Conservation (phyloP, 2,113 vertebrate species). For the Motacilla tschutschensis region DNA sequence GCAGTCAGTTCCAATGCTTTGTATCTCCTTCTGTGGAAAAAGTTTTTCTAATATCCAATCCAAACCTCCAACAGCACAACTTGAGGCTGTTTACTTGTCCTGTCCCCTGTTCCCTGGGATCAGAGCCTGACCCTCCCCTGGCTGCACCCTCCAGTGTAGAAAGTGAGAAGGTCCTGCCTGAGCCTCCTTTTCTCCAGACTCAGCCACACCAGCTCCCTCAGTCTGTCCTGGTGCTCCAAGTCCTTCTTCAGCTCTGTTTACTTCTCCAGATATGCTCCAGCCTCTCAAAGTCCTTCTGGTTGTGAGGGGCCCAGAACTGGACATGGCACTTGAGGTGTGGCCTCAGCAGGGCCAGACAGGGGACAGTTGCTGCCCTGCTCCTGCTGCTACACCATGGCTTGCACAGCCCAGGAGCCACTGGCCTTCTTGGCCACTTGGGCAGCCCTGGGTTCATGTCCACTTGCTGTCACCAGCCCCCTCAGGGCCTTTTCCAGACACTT, state of each 20-base stretch:
- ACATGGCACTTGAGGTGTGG: accelerated
- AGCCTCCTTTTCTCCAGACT: neutral
- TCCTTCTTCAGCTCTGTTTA: neutral
- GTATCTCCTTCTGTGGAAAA: neutral
- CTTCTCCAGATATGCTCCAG: neutral
- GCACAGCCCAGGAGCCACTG: neutral
- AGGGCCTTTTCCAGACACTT: neutral
- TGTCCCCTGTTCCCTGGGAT: neutral
- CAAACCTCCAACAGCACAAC: neutral
- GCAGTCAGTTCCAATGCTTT: neutral
- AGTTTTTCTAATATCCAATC: neutral
- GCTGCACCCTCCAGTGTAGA: neutral
- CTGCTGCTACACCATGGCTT: neutral
- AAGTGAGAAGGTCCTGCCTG: accelerated
- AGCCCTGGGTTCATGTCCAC: neutral
- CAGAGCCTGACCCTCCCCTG: neutral
- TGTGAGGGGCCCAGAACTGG: neutral
- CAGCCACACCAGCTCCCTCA: neutral
- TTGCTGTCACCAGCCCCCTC: neutral
- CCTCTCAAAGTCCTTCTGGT: neutral
- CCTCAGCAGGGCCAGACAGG: neutral
- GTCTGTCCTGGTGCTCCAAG: neutral
- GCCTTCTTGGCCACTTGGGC: neutral
- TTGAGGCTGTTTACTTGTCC: neutral
- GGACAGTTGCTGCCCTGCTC: neutral